Percentiles rank a stretch among this genome's conserved stretches.
phyloP scores from a whole-genome alignment of 1,140 invertebrate species.

The Phenacoccus solenopsis region DNA sequence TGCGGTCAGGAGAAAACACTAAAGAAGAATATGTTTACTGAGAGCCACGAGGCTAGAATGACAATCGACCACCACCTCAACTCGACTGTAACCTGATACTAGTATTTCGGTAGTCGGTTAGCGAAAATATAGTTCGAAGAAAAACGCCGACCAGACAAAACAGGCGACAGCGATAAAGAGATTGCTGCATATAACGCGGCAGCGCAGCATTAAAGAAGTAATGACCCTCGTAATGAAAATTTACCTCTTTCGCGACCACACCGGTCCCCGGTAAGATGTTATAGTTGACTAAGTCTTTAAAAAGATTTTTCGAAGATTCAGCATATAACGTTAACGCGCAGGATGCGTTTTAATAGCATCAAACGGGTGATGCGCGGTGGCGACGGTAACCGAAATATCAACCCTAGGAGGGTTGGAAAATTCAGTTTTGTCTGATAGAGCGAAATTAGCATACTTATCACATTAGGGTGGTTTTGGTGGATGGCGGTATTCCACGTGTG shows the following conservation, averaged over 20 bases:
- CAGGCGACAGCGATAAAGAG: too few relatives aligned
- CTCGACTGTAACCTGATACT: too few relatives aligned
- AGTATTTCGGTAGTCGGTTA: too few relatives aligned
- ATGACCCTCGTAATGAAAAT: neutral
- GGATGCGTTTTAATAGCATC: neutral
- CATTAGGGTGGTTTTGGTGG: slow-evolving; percentile 1
- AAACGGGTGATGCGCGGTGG: too few relatives aligned
- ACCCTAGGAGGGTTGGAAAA: neutral
- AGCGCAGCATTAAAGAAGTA: too few relatives aligned
- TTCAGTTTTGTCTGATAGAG: slow-evolving; percentile 1
- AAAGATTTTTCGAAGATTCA: neutral
- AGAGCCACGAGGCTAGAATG: too few relatives aligned
- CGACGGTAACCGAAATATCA: neutral
- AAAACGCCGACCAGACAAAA: too few relatives aligned
- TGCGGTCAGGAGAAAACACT: too few relatives aligned
- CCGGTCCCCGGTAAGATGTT: neutral
- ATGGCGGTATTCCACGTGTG: neutral
- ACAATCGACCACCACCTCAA: too few relatives aligned
- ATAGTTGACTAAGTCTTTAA: neutral
- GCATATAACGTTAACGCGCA: neutral
- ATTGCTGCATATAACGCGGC: too few relatives aligned
- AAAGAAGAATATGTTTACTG: too few relatives aligned
- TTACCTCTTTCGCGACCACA: neutral
- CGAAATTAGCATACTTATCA: neutral
- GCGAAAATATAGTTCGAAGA: too few relatives aligned